Conservation (phyloP, 53 echinoderm and acorn worm species). For the Zoroaster sp. region DNA sequence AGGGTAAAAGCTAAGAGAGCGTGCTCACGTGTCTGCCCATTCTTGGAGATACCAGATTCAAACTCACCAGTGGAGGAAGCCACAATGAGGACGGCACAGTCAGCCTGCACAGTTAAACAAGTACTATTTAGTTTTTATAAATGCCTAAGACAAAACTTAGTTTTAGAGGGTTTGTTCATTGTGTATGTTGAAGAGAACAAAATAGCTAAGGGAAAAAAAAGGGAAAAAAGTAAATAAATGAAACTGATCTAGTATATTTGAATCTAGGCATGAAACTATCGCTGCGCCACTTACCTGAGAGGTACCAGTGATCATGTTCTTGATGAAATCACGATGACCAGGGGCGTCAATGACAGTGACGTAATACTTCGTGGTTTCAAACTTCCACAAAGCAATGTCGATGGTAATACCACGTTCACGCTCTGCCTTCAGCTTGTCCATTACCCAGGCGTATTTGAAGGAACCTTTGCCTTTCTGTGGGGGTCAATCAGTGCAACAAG, state of each 20-base stretch:
- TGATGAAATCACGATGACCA: constrained; percentile 98
- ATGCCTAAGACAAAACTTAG: no score
- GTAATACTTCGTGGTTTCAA: constrained; percentile 70
- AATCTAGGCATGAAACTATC: no score
- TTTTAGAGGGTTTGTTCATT: no score
- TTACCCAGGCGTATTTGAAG: constrained; percentile 95
- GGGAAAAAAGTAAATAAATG: no score
- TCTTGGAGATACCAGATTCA: constrained; percentile 85
- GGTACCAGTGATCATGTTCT: constrained; percentile 98
- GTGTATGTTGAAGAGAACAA: no score
- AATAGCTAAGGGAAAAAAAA: no score
- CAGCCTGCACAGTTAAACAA: no score
- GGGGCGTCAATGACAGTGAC: constrained; percentile 94
- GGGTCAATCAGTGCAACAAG: no score
- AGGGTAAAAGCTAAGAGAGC: constrained; percentile 77
- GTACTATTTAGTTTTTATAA: no score
- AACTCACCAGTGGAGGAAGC: constrained; percentile 78
- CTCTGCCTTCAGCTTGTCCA: constrained; percentile 96
- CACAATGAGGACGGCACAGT: constrained; percentile 80
- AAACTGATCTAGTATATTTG: no score
- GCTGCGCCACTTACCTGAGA: constrained; percentile 89
- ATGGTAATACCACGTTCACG: constrained; percentile 97
- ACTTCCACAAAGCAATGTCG: constrained; percentile 94
- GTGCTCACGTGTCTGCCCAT: constrained; percentile 83
- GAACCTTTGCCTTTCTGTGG: constrained; percentile 96